A percentile compares a stretch with the other conserved stretches of the same genome.
These are phyloP conservation scores for Zapus hudsonius DNA, from an alignment of 2,113 vertebrate species.

Conservation along the genomic window DNA sequence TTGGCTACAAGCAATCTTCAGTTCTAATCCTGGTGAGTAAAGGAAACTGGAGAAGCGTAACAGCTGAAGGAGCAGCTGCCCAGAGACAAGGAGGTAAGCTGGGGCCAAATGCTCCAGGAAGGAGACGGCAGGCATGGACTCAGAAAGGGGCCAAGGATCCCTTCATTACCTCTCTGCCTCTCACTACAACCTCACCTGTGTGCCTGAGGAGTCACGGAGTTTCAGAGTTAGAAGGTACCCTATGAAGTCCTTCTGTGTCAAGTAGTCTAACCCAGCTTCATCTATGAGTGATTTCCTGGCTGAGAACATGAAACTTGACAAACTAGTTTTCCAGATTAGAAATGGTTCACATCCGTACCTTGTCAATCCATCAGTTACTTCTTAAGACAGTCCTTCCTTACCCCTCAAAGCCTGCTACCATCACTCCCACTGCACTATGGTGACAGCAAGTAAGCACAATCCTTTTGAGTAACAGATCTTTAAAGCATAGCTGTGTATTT, in stretches of 20 bases:
- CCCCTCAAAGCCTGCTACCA: background rate
- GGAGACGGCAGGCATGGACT: background rate
- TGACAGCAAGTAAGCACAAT: slow-evolving; percentile 26
- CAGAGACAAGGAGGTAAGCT: background rate
- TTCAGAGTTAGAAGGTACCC: background rate
- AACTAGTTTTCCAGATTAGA: background rate
- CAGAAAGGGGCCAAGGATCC: background rate
- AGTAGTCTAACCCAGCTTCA: background rate
- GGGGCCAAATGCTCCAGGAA: background rate
- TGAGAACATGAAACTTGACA: background rate
- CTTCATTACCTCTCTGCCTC: background rate
- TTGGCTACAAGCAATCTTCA: background rate
- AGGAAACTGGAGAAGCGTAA: slow-evolving; percentile 5
- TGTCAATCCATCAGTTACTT: background rate
- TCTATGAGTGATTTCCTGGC: background rate
- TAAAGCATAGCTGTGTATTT: no score
- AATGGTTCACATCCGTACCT: background rate
- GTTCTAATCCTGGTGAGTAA: background rate
- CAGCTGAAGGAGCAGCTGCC: background rate
- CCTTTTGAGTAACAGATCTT: background rate
- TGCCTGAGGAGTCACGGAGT: background rate
- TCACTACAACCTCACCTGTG: background rate
- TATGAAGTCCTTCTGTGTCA: background rate
- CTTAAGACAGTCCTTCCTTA: slow-evolving; percentile 8
- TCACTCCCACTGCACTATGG: no score